Evolutionary conservation across 1,140 invertebrate species (phyloP), one percentile per base, ranked within the genome.

Genomic region (Tetranychus cinnabarinus): DNA sequence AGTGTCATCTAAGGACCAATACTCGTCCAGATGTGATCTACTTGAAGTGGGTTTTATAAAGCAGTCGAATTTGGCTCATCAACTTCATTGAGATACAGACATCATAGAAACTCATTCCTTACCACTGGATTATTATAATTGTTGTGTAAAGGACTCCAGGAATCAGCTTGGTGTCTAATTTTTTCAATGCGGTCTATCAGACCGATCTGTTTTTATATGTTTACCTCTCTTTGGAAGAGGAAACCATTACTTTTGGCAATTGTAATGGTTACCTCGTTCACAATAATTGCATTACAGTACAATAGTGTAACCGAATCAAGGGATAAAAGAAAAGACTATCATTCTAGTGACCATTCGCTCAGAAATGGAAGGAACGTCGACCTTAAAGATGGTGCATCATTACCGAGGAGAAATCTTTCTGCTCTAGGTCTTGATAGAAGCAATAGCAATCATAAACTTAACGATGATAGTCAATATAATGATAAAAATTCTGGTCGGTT

Each of bases 281-380:
- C 65, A 34, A 56, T 67, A 6, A 52, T 67, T 0, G 66, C 64
- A 33, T 52, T 66, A 23, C 66, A 67, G 50, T 66, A 65, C 56
- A 54, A 61, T 45, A 62, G 56, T 10, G 62, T 63, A 12, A 6
- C 46, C 2, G 10, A 52, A 10, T 42, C 39, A 42, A 42, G 10
- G 39, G 10, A 10, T 6, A 42, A 42, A 5, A 42, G 39, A 6
- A 5, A 6, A 5, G 39, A 42, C 10, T 10, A 5, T 42, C 39
- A 42, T 42, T 42, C 39, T 6, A 6, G 5, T 10, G 10, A 42
- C 39, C 57, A 65, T 31, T 61, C 56, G n/a, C 56, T 58, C 8
- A 31, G 59, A 23, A 59, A 62, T 31, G 42, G 62, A 48, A 10
- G 5, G 10, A 42, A 37, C 2, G 61, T 57, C 4, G n/a, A 58